Conservation (phyloP, 2,888 invertebrate genomes). For the Tenthredo distinguenda region DNA sequence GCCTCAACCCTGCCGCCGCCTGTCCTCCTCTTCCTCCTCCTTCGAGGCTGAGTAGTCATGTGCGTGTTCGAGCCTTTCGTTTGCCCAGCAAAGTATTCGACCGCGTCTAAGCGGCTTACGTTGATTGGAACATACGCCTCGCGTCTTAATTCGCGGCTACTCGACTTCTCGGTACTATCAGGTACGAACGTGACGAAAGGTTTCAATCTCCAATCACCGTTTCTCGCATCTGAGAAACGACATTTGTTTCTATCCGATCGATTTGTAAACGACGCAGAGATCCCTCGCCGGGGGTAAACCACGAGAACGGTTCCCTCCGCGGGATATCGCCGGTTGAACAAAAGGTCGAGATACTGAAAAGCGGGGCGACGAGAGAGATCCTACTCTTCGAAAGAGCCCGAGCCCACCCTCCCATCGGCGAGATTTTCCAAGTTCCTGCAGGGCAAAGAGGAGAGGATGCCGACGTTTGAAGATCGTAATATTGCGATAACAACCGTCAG, state of each 20-base stretch:
- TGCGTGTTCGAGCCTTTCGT: conserved; percentile 44
- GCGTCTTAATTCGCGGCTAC: conserved; percentile 38
- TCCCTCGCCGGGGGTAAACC: background rate
- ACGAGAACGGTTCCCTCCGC: background rate
- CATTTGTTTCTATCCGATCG: background rate
- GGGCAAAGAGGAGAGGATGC: background rate
- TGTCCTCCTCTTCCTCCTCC: background rate
- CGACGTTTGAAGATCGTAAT: conserved; percentile 44
- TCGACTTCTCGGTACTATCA: background rate
- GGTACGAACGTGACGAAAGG: background rate
- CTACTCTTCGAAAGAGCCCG: background rate
- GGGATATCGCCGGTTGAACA: background rate
- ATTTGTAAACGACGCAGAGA: background rate
- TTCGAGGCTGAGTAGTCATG: conserved; percentile 18
- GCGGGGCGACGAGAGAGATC: background rate
- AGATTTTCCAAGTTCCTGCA: conserved; percentile 16
- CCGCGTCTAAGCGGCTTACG: conserved; percentile 32
- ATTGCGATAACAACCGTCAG: conserved; percentile 67
- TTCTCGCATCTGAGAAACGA: background rate
- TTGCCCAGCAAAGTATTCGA: conserved; percentile 45
- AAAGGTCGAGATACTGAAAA: conserved; percentile 1
- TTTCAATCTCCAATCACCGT: background rate
- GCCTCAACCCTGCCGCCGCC: background rate
- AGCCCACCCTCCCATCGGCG: background rate
- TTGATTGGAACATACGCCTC: conserved; percentile 27